Conservation (phyloP, 1,140 invertebrate genomes). For the Papilio xuthus region DNA sequence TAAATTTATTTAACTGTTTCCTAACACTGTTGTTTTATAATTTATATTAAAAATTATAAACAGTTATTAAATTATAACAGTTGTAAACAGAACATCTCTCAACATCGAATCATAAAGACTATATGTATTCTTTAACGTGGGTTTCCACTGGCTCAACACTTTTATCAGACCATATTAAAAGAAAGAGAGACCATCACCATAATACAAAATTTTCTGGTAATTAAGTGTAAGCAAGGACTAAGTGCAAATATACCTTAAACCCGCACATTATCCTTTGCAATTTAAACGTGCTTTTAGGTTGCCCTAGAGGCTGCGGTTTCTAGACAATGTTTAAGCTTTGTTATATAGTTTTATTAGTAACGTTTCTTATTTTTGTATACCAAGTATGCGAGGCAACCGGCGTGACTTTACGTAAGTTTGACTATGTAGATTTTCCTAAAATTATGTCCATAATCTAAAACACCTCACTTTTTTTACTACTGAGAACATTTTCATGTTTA, state of each 20-base stretch:
- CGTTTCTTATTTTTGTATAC: too few relatives aligned
- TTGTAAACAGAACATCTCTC: too few relatives aligned
- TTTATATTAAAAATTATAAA: too few relatives aligned
- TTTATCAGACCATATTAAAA: too few relatives aligned
- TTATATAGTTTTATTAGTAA: too few relatives aligned
- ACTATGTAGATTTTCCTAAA: too few relatives aligned
- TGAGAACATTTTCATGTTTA: conserved; percentile 10
- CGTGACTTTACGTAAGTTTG: too few relatives aligned
- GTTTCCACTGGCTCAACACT: too few relatives aligned
- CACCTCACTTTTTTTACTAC: background rate
- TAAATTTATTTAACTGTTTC: background rate
- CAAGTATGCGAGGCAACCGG: too few relatives aligned
- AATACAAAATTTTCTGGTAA: background rate
- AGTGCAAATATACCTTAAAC: conserved; percentile 7
- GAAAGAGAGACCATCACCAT: background rate
- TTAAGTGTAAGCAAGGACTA: background rate
- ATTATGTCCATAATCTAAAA: background rate
- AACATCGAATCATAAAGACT: too few relatives aligned
- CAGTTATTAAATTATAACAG: too few relatives aligned
- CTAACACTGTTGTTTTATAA: background rate
- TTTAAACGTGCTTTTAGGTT: background rate
- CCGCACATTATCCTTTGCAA: background rate
- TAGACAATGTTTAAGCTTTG: background rate
- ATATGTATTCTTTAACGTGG: too few relatives aligned
- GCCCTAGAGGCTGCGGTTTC: background rate